Base-by-base conservation (phyloP, 2,797 vertebrate genomes). In the Typhlichthys subterraneus region DNA sequence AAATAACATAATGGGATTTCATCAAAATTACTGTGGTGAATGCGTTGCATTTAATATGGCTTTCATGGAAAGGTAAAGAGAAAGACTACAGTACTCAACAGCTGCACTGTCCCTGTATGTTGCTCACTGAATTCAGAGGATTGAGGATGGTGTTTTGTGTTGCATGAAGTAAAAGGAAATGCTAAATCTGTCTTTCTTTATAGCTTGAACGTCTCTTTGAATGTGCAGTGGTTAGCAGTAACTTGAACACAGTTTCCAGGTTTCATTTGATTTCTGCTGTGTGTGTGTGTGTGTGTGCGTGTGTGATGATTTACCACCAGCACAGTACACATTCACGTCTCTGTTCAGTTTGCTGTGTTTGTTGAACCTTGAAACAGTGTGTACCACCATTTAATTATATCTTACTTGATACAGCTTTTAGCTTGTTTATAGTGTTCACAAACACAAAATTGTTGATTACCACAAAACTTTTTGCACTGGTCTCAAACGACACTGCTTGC, bases 1-100 rank as follows among this genome's bases (percentile, higher is more conserved):
- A 68, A 74, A 80, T 57, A 80, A 62, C 72, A 68, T 66, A 56
- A 47, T 19, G n/a, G 61, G 57, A 50, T 69, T 81, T 59, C 3
- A 61, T 72, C 76, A 31, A 69, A 71, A 82, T 63, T 14, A 52
- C 45, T 1, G 46, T 68, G n/a, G 31, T 46, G 23, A 60, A 23
- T 9, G 47, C 13, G 31, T 53, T 29, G 49, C 57, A 33, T 72
- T 57, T 57, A 62, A 55, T 45, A 57, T 58, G 75, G 23, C 23
- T 23, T 23, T 23, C 23, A 23, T 23, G 23, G 23, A 23, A 23
- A 23, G 23, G 23, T 23, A 64, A 56, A 76, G 69, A 69, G 17
- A 4, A 47, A 17, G 74, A 61, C 65, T 66, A 66, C 61, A 64
- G 23, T 31, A 13, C 23, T 47, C 1, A 2, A 53, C 33, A 3